Percentiles rank a stretch among this genome's conserved stretches.
Evolutionary conservation across 2,113 vertebrate genomes (phyloP).

Genomic region (Genyomyrus donnyi): DNA sequence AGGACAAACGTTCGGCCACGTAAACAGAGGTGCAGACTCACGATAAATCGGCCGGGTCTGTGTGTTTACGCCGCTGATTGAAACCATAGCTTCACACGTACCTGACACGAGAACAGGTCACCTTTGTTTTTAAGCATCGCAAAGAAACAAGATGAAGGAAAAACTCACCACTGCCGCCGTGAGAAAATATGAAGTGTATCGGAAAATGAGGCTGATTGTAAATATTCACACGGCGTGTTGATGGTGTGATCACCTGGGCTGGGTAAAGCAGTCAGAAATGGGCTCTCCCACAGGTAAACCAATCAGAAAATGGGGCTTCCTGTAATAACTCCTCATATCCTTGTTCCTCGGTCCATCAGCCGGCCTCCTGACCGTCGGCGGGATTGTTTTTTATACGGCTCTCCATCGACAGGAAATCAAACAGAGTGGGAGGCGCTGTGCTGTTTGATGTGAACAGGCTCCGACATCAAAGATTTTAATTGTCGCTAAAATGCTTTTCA

Average conservation of each 20-base stretch:
- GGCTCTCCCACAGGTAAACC: background rate
- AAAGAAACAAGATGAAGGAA: background rate
- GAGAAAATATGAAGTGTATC: background rate
- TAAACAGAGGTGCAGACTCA: conserved; percentile 24
- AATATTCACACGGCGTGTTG: background rate
- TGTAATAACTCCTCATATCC: background rate
- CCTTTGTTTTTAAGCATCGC: background rate
- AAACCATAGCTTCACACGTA: conserved; percentile 4
- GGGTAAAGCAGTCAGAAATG: background rate
- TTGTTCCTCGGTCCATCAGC: background rate
- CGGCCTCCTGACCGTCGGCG: conserved; percentile 32
- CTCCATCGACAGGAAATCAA: conserved; percentile 62
- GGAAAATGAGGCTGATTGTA: background rate
- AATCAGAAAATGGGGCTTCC: background rate
- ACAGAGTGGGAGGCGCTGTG: conserved; percentile 45
- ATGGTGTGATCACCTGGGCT: background rate
- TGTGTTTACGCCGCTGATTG: conserved; percentile 1
- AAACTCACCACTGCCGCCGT: background rate
- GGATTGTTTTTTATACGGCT: conserved; percentile 35
- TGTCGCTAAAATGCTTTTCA: conserved; percentile 62
- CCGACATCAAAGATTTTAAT: conserved; percentile 68
- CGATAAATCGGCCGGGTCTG: background rate
- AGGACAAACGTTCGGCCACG: conserved; percentile 38
- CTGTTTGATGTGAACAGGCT: conserved; percentile 62
- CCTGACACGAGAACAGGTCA: background rate